A percentile compares a stretch with the other conserved stretches of the same genome.
Evolutionary conservation across 2,888 invertebrate genomes (phyloP).

Genomic region (Phrixothrix hirtus): DNA sequence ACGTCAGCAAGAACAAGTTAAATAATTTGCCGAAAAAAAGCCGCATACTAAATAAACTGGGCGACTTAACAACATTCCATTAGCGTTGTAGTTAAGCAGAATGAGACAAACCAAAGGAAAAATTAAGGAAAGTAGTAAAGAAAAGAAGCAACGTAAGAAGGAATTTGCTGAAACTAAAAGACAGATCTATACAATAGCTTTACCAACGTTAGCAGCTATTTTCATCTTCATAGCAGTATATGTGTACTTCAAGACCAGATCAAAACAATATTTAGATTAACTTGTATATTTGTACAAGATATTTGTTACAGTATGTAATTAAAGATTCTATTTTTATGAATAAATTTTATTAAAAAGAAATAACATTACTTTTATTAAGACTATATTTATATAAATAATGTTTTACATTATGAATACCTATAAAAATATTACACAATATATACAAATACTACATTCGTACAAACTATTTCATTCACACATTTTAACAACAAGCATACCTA

Average conservation of each 20-base stretch:
- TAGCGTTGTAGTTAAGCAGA: no score
- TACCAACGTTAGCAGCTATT: slow-evolving; percentile 72
- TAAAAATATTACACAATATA: slow-evolving; percentile 30
- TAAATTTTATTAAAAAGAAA: slow-evolving; percentile 21
- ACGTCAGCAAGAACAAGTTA: slow-evolving; percentile 8
- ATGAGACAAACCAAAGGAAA: slow-evolving; percentile 83
- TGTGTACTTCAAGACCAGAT: slow-evolving; percentile 80
- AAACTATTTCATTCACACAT: slow-evolving; percentile 17
- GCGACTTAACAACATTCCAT: background rate
- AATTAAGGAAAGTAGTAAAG: slow-evolving; percentile 80
- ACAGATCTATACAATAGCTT: slow-evolving; percentile 75
- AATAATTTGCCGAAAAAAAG: background rate
- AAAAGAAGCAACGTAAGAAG: slow-evolving; percentile 82
- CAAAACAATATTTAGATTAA: slow-evolving; percentile 49
- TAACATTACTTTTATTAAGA: slow-evolving; percentile 9
- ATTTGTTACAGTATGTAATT: no score
- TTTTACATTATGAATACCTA: slow-evolving; percentile 27
- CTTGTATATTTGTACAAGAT: no score
- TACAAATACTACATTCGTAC: slow-evolving; percentile 25
- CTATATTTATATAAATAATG: slow-evolving; percentile 28
- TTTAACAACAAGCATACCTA: slow-evolving; percentile 25
- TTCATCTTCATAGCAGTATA: slow-evolving; percentile 74
- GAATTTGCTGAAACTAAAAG: slow-evolving; percentile 80
- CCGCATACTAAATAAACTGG: background rate
- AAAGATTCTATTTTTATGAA: slow-evolving; percentile 27